A percentile compares a stretch with the other conserved stretches of the same genome.
phyloP scores from a whole-genome alignment of 2,888 invertebrate genomes.

The Lepidonotus clava region DNA sequence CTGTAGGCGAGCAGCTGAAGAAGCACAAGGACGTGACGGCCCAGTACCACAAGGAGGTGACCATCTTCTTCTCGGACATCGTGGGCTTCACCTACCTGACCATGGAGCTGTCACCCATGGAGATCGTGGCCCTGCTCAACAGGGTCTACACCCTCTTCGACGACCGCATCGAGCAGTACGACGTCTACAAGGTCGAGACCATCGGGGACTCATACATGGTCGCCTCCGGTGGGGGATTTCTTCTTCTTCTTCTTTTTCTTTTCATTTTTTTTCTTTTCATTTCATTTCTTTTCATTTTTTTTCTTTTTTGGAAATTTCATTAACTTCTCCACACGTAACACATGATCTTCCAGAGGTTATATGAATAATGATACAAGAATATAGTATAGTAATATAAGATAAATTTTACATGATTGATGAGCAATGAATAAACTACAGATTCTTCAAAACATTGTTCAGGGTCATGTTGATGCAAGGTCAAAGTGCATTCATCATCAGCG shows the following conservation, averaged over 20 bases:
- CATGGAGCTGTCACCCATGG: constrained; percentile 42
- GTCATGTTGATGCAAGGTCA: too few relatives aligned
- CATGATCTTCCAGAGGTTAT: too few relatives aligned
- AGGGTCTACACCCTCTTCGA: constrained; percentile 69
- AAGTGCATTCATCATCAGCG: too few relatives aligned
- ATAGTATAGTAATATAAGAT: too few relatives aligned
- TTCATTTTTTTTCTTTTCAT: too few relatives aligned
- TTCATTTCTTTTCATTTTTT: too few relatives aligned
- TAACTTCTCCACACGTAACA: too few relatives aligned
- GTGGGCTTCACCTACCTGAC: constrained; percentile 40
- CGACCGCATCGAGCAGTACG: constrained; percentile 66
- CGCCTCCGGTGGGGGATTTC: constrained; percentile 66
- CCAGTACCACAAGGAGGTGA: constrained; percentile 66
- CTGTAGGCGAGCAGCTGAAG: constrained; percentile 66
- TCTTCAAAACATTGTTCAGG: too few relatives aligned
- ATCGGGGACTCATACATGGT: constrained; percentile 72
- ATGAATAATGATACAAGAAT: too few relatives aligned
- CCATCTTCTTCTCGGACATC: constrained; percentile 64
- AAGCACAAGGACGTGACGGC: constrained; percentile 67
- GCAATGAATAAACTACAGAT: too few relatives aligned
- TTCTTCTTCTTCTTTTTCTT: not conserved
- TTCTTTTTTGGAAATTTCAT: too few relatives aligned
- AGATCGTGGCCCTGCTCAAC: constrained; percentile 50
- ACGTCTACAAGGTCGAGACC: constrained; percentile 72
- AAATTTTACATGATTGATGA: too few relatives aligned